Evolutionary conservation across 1,140 invertebrate species (phyloP).

Genomic region (Ceratina australensis): DNA sequence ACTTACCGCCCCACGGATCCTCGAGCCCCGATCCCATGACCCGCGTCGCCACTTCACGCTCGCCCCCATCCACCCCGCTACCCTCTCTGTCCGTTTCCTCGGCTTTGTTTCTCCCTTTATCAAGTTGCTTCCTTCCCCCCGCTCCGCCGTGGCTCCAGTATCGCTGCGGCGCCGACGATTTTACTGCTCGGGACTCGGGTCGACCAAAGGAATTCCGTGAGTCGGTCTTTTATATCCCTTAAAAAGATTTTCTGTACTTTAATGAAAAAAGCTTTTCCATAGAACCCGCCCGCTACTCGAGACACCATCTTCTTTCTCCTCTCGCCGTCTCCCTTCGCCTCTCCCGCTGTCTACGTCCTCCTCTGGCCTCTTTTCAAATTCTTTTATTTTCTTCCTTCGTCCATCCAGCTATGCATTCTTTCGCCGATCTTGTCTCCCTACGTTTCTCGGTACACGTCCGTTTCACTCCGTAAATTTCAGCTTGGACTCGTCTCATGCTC

Average conservation of each 20-base stretch:
- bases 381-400: not conserved
- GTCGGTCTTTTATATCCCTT: constrained; percentile 59
- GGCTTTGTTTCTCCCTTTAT: constrained; percentile 53
- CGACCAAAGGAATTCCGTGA: constrained; percentile 58
- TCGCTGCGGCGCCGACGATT: constrained; percentile 49
- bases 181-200: constrained; percentile 35
- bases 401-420: not conserved
- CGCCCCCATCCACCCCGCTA: not conserved
- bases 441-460: not conserved
- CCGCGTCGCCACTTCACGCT: constrained; percentile 16
- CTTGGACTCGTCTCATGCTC: not conserved
- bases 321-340: not conserved
- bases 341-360: not conserved
- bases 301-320: constrained; percentile 30
- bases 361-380: not conserved
- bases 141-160: no score
- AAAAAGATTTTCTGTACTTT: constrained; percentile 60
- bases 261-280: constrained; percentile 60
- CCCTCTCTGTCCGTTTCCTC: not conserved
- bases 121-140: constrained; percentile 38
- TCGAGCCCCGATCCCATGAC: not conserved
- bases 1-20: not conserved
- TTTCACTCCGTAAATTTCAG: constrained; percentile 2
- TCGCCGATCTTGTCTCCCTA: not conserved
- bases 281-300: constrained; percentile 30